These are phyloP conservation scores for Andrena chrysosceles DNA, from an alignment of 2,888 invertebrate genomes.

Conservation along the genomic window DNA sequence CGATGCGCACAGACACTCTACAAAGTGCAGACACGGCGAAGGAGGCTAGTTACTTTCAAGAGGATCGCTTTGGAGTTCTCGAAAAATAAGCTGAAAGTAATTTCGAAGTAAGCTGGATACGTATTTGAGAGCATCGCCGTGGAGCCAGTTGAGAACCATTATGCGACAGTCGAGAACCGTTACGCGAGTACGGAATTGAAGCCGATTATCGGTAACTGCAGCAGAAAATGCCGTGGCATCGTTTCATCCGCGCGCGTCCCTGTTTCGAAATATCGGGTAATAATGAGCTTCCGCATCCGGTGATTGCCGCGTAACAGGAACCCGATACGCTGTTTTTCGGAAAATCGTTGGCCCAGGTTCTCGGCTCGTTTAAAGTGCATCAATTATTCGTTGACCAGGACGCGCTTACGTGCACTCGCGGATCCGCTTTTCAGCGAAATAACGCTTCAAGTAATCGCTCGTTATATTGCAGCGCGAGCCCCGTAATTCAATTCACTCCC, in stretches of 20 bases:
- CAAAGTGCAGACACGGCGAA: too few relatives aligned
- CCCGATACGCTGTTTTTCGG: slow-evolving; percentile 55
- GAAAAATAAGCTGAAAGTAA: slow-evolving; percentile 4
- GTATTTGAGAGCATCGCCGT: neutral
- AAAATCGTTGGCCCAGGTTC: slow-evolving; percentile 44
- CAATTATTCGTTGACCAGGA: slow-evolving; percentile 57
- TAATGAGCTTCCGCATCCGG: slow-evolving; percentile 66
- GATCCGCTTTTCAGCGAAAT: slow-evolving; percentile 57
- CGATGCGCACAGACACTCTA: too few relatives aligned
- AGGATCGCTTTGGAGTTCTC: too few relatives aligned
- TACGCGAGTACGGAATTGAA: slow-evolving; percentile 36
- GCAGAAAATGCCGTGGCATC: slow-evolving; percentile 61
- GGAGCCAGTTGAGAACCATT: neutral
- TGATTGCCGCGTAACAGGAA: slow-evolving; percentile 56
- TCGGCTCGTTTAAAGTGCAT: slow-evolving; percentile 60
- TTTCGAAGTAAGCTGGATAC: slow-evolving; percentile 9
- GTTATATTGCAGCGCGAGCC: slow-evolving; percentile 4
- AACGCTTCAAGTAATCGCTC: slow-evolving; percentile 13
- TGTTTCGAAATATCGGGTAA: slow-evolving; percentile 70
- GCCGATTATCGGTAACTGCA: slow-evolving; percentile 45
- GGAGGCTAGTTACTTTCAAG: too few relatives aligned
- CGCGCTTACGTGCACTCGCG: slow-evolving; percentile 36
- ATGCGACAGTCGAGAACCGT: slow-evolving; percentile 24
- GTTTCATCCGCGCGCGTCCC: slow-evolving; percentile 60
- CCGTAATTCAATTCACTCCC: neutral